phyloP scores from a whole-genome alignment of 2,113 vertebrate genomes.

The Drymodes brunneopygia region DNA sequence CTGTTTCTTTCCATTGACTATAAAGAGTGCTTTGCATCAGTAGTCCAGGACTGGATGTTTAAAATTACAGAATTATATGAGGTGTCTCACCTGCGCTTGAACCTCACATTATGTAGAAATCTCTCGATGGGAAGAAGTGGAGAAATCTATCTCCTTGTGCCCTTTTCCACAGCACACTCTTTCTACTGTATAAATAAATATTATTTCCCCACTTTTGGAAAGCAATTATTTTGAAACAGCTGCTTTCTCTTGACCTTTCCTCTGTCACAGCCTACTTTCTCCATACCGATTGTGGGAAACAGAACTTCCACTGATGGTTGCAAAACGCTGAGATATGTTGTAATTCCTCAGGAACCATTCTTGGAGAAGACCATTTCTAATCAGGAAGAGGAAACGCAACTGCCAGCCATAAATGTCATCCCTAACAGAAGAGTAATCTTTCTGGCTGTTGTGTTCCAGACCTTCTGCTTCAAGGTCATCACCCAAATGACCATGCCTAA shows the following conservation, averaged over 20 bases:
- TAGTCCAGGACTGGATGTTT: not conserved
- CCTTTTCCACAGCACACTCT: not conserved
- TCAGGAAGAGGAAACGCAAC: not conserved
- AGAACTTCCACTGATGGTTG: not conserved
- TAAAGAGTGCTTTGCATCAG: not conserved
- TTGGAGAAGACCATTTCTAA: not conserved
- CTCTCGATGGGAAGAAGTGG: not conserved
- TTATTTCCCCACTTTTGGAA: not conserved
- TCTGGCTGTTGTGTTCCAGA: not conserved
- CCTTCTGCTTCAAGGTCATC: not conserved
- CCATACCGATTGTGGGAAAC: not conserved
- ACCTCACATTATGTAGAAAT: not conserved
- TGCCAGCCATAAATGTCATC: not conserved
- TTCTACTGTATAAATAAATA: not conserved
- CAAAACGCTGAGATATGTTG: not conserved
- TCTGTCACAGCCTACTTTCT: not conserved
- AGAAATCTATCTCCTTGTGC: not conserved
- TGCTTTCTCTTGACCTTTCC: not conserved
- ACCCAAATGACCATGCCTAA: not conserved
- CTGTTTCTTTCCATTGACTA: not conserved
- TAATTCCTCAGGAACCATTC: not conserved
- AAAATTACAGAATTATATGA: not conserved
- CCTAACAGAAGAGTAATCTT: not conserved
- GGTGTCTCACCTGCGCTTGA: not conserved
- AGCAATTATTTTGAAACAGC: conserved; percentile 1